Conservation (phyloP, 2,797 vertebrate species). For the Cottoperca gobio region DNA sequence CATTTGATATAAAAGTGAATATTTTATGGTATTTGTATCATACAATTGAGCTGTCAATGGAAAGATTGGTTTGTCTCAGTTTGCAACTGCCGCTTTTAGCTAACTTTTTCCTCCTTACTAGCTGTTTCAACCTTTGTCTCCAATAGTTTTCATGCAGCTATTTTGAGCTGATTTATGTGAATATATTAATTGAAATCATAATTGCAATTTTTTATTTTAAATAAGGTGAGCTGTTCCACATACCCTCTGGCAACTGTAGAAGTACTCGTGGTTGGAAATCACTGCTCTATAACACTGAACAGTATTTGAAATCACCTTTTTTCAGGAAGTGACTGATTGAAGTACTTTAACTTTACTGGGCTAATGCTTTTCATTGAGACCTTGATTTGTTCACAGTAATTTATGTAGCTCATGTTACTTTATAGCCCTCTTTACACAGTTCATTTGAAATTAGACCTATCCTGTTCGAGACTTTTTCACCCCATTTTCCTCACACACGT, state of each 20-base stretch:
- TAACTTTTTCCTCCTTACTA: neutral
- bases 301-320: constrained; percentile 8
- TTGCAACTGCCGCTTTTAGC: neutral
- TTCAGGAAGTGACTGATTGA: constrained; percentile 3
- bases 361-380: constrained; percentile 25
- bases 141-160: neutral
- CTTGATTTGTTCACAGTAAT: constrained; percentile 29
- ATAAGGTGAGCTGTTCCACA: neutral
- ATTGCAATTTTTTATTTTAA: neutral
- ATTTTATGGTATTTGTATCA: neutral
- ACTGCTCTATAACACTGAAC: neutral
- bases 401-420: constrained; percentile 28
- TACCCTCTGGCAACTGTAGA: neutral
- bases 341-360: neutral
- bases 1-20: neutral
- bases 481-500: constrained; percentile 61
- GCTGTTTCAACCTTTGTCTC: too few species aligned
- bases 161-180: neutral
- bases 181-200: neutral
- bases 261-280: neutral
- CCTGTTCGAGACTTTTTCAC: constrained; percentile 43
- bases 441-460: constrained; percentile 52
- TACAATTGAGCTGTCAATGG: neutral
- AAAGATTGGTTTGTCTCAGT: neutral
- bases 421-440: constrained; percentile 4